These are phyloP conservation scores for Aythya baeri DNA, from an alignment of 2,113 vertebrate species.

Conservation along the genomic window DNA sequence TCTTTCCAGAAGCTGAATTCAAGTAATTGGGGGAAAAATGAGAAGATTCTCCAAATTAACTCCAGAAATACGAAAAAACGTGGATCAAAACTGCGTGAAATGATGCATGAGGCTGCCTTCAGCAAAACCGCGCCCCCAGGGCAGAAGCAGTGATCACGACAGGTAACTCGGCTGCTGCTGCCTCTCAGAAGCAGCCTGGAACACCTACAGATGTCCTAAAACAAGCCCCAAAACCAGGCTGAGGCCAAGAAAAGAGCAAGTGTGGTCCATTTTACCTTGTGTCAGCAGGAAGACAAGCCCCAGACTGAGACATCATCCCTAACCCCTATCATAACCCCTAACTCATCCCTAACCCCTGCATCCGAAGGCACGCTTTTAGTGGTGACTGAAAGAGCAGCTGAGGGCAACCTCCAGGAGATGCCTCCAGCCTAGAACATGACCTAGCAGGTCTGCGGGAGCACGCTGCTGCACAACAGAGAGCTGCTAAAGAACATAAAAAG, in stretches of 20 bases:
- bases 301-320: fast-evolving
- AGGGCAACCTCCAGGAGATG: background rate
- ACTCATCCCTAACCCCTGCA: fast-evolving
- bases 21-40: conserved; percentile 11
- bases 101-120: background rate
- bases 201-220: background rate
- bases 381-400: background rate
- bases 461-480: background rate
- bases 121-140: background rate
- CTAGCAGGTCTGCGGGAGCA: background rate
- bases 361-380: background rate
- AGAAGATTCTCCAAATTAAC: background rate
- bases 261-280: fast-evolving
- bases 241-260: background rate
- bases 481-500: background rate
- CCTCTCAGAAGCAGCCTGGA: background rate
- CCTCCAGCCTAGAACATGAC: background rate
- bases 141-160: background rate
- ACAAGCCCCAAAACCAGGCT: background rate
- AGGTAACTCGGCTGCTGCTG: background rate
- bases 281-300: background rate
- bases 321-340: background rate
- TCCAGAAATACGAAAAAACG: background rate
- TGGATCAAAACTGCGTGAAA: background rate
- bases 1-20: background rate